Percentiles rank a stretch among this genome's conserved stretches.
phyloP scores from a whole-genome alignment of 2,797 vertebrate genomes.

The Hyperoplus immaculatus region DNA sequence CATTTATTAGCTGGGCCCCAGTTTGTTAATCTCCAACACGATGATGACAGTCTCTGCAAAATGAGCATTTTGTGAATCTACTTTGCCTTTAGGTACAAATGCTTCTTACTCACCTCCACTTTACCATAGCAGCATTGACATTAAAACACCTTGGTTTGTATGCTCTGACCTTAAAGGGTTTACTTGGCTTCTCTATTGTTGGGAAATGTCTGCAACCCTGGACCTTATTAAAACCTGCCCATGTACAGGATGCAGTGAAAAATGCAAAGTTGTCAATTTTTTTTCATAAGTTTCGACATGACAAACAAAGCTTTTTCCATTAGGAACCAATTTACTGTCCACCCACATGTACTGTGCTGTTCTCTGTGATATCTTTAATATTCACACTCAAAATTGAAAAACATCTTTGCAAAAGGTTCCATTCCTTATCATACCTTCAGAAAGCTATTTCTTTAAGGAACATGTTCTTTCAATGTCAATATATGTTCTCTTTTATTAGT shows the following conservation, averaged over 20 bases:
- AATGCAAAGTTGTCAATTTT: conserved; percentile 11
- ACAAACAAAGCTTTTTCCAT: conserved; percentile 2
- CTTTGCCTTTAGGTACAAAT: conserved; percentile 11
- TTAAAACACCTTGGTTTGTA: conserved; percentile 21
- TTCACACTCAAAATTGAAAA: conserved; percentile 6
- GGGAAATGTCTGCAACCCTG: conserved; percentile 17
- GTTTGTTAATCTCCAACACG: conserved; percentile 24
- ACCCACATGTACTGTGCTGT: neutral
- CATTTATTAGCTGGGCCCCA: conserved; percentile 13
- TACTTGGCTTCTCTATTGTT: conserved; percentile 28
- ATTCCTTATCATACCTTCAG: conserved; percentile 26
- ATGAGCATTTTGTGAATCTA: conserved; percentile 6
- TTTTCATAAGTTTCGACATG: conserved; percentile 18
- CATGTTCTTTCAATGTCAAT: conserved; percentile 12
- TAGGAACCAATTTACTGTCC: neutral
- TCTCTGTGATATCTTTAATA: neutral
- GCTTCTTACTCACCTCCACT: conserved; percentile 8
- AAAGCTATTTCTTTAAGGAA: conserved; percentile 15
- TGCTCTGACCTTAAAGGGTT: conserved; percentile 50
- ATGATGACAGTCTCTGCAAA: conserved; percentile 9
- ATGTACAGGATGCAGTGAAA: conserved; percentile 19
- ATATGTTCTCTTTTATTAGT: conserved; percentile 7
- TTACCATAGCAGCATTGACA: conserved; percentile 34
- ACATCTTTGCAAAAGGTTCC: neutral
- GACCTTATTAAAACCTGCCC: conserved; percentile 48